These are phyloP conservation scores for Parelbella ahira DNA, from an alignment of 2,888 invertebrate species.

Conservation along the genomic window DNA sequence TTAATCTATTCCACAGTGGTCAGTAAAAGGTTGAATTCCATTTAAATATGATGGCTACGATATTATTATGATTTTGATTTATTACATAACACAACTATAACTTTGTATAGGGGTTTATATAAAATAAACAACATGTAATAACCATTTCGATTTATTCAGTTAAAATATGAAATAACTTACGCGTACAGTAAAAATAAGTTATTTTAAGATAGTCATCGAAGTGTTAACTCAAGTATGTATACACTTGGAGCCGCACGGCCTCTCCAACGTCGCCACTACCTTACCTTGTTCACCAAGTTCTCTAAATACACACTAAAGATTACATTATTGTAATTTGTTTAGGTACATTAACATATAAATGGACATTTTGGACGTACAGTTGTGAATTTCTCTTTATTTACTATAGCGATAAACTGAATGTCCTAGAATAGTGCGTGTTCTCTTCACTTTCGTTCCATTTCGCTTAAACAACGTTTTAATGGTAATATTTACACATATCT, in stretches of 20 bases:
- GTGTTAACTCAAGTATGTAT: conserved; percentile 51
- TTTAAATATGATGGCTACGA: no score
- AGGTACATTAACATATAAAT: conserved; percentile 79
- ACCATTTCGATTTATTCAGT: conserved; percentile 80
- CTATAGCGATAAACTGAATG: conserved; percentile 61
- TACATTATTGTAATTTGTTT: conserved; percentile 79
- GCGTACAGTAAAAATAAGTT: conserved; percentile 79
- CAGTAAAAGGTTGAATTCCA: no score
- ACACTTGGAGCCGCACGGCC: conserved; percentile 55
- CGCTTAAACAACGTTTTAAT: conserved; percentile 31
- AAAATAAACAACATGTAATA: conserved; percentile 58
- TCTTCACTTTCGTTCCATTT: conserved; percentile 72
- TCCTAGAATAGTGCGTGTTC: conserved; percentile 50
- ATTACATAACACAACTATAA: no score
- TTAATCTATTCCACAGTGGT: no score
- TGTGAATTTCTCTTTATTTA: conserved; percentile 62
- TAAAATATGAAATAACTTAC: conserved; percentile 81
- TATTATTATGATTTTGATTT: no score
- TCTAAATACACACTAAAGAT: conserved; percentile 73
- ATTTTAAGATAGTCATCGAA: conserved; percentile 70
- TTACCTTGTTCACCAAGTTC: conserved; percentile 60
- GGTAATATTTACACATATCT: conserved; percentile 54
- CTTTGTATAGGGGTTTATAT: no score
- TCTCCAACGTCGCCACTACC: conserved; percentile 51
- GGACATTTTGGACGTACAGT: conserved; percentile 82